Percentiles rank a stretch among this genome's conserved stretches.
Evolutionary conservation across 2,888 invertebrate genomes (phyloP).

Genomic region (Deilephila elpenor): DNA sequence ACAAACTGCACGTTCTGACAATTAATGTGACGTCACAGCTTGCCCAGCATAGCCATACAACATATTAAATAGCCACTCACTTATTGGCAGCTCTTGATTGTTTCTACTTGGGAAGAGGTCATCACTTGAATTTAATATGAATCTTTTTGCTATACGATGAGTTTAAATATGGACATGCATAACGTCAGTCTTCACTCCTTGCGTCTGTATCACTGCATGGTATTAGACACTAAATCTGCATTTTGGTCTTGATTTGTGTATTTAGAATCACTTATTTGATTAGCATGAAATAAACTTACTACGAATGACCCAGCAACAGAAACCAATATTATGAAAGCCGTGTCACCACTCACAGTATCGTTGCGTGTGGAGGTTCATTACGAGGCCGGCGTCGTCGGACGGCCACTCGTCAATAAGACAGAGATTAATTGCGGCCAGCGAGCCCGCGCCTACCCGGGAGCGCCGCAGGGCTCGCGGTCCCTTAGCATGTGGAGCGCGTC

Average conservation of each 20-base stretch:
- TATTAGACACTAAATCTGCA: too few species aligned
- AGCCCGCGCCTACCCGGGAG: neutral
- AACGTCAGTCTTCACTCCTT: too few species aligned
- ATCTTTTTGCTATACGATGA: too few species aligned
- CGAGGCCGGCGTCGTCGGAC: too few species aligned
- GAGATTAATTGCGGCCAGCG: neutral
- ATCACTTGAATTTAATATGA: too few species aligned
- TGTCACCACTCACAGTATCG: neutral
- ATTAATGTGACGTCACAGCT: neutral
- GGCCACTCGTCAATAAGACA: neutral
- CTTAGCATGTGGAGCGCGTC: constrained; percentile 14
- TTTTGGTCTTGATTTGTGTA: too few species aligned
- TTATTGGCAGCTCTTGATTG: too few species aligned
- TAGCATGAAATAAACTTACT: too few species aligned
- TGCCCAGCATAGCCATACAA: neutral
- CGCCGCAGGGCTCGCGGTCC: neutral
- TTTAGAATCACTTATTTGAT: too few species aligned
- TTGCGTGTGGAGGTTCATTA: neutral
- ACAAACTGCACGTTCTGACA: neutral
- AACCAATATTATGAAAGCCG: neutral
- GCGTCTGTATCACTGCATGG: too few species aligned
- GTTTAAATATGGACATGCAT: too few species aligned
- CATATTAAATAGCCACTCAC: neutral
- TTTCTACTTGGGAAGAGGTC: too few species aligned
- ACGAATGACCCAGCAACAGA: neutral